Percentiles rank a stretch among this genome's conserved stretches.
Conservation (phyloP, 2,113 vertebrate species). For the Xenopus borealis region DNA sequence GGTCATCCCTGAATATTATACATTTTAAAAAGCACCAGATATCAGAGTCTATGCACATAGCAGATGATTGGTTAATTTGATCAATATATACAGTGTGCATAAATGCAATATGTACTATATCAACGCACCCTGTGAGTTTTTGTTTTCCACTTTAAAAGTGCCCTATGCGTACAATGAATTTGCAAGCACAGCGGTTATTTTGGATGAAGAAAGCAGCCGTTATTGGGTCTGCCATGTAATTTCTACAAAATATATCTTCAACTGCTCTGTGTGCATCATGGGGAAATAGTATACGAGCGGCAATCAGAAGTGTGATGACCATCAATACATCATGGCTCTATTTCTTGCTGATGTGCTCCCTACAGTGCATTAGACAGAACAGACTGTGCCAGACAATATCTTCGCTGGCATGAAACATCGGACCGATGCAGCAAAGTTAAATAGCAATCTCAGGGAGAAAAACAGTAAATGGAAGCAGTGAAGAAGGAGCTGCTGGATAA, state of each 20-base stretch:
- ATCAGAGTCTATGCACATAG: too few species aligned
- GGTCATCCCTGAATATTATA: too few species aligned
- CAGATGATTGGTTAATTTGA: too few species aligned
- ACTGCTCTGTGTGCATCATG: conserved; percentile 25
- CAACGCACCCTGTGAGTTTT: too few species aligned
- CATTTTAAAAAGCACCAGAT: too few species aligned
- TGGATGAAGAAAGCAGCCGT: conserved; percentile 2
- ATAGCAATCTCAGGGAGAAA: conserved; percentile 42
- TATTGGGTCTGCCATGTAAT: conserved; percentile 32
- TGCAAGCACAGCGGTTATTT: conserved; percentile 16
- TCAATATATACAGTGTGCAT: too few species aligned
- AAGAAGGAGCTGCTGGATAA: conserved; percentile 40
- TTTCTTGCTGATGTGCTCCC: conserved; percentile 42
- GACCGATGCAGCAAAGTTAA: conserved; percentile 41
- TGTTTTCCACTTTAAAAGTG: too few species aligned
- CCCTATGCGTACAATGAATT: background rate
- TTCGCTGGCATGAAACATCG: conserved; percentile 35
- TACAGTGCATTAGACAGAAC: conserved; percentile 42
- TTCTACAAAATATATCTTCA: conserved; percentile 39
- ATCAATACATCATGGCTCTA: conserved; percentile 44
- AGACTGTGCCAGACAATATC: conserved; percentile 39
- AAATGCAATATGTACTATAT: too few species aligned
- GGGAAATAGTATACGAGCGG: conserved; percentile 28
- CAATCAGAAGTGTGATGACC: conserved; percentile 42
- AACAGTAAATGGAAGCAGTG: conserved; percentile 41